Evolutionary conservation across 2,797 vertebrate species (phyloP).

Genomic region (Austrolebias charrua): DNA sequence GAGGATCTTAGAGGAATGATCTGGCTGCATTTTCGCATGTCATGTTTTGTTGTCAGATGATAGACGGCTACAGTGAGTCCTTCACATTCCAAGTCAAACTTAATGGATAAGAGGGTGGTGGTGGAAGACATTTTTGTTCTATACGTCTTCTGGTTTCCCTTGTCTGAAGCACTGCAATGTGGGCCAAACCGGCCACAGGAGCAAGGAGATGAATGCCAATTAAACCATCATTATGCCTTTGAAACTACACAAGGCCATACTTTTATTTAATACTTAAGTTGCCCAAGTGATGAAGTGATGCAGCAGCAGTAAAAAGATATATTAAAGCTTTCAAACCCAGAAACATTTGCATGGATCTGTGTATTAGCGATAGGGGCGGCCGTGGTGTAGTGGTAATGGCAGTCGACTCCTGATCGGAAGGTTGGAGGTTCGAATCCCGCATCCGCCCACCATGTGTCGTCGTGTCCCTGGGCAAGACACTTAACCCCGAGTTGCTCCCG

Average conservation of each 20-base stretch:
- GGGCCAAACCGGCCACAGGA: slow-evolving; percentile 40
- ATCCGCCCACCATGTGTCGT: no score
- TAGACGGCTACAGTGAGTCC: slow-evolving; percentile 33
- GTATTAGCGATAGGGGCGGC: no score
- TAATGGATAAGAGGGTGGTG: slow-evolving; percentile 20
- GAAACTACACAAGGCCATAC: slow-evolving; percentile 34
- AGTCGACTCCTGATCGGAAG: no score
- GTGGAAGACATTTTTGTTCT: slow-evolving; percentile 41
- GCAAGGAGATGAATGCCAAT: slow-evolving; percentile 50
- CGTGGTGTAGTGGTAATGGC: no score
- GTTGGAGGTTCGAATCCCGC: no score
- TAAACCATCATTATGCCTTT: slow-evolving; percentile 48
- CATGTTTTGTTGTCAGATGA: slow-evolving; percentile 44
- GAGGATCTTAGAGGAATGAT: slow-evolving; percentile 51
- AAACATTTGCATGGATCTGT: slow-evolving; percentile 9
- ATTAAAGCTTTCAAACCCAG: slow-evolving; percentile 17
- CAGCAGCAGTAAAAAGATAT: neutral
- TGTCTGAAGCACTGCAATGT: slow-evolving; percentile 20
- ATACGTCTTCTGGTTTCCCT: slow-evolving; percentile 46
- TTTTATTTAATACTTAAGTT: slow-evolving; percentile 36
- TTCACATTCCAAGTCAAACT: slow-evolving; percentile 39
- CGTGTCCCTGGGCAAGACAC: no score
- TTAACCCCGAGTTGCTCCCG: no score
- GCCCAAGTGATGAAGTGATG: slow-evolving; percentile 23
- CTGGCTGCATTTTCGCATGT: slow-evolving; percentile 30